These are phyloP conservation scores for Leptothorax acervorum DNA, from an alignment of 2,888 invertebrate species.

Conservation along the genomic window DNA sequence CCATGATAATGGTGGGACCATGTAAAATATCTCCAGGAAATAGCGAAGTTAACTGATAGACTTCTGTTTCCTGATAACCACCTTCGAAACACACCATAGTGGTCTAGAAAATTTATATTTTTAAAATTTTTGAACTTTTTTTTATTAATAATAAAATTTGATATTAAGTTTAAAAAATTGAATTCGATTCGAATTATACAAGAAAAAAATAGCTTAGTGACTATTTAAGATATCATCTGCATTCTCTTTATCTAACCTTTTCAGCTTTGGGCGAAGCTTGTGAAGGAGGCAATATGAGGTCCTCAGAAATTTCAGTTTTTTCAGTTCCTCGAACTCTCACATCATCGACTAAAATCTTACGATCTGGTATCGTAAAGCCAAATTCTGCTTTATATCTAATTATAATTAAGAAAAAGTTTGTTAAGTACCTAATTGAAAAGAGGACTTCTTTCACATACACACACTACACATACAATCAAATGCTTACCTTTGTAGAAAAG, in stretches of 20 bases:
- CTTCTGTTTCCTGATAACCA: conserved; percentile 90
- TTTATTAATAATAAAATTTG: neutral
- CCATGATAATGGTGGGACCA: conserved; percentile 98
- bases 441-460: neutral
- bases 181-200: neutral
- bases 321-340: conserved; percentile 95
- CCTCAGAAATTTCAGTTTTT: conserved; percentile 88
- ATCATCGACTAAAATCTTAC: conserved; percentile 96
- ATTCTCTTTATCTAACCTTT: conserved; percentile 79
- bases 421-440: neutral
- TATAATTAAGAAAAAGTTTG: conserved; percentile 55
- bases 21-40: conserved; percentile 89
- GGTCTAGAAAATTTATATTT: conserved; percentile 81
- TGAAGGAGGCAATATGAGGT: conserved; percentile 78
- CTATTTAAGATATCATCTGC: neutral
- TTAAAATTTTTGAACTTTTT: neutral
- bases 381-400: conserved; percentile 95
- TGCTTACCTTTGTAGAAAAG: conserved; percentile 89
- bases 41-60: conserved; percentile 92
- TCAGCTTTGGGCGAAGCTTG: conserved; percentile 78
- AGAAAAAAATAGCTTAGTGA: neutral
- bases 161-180: neutral
- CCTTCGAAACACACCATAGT: conserved; percentile 92
- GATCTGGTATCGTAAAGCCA: conserved; percentile 94
- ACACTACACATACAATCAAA: neutral